Conservation (phyloP, 2,888 invertebrate genomes). For the Pherbina coryleti region DNA sequence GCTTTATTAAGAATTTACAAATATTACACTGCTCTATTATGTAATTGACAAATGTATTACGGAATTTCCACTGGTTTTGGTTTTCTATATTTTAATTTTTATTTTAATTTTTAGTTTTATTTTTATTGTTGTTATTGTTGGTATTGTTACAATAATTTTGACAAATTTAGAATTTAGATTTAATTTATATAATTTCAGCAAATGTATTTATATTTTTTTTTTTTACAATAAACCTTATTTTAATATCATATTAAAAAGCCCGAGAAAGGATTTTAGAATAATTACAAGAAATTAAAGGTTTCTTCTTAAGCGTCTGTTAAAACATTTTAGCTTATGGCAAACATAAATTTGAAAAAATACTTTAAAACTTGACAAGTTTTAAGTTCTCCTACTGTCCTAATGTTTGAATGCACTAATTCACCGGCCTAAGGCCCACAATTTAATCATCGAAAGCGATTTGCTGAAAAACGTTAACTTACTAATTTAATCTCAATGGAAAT, state of each 20-base stretch:
- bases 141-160: slow-evolving; percentile 31
- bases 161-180: slow-evolving; percentile 59
- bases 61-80: slow-evolving; percentile 37
- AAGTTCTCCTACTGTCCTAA: not conserved
- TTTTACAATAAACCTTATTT: slow-evolving; percentile 44
- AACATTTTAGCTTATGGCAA: not conserved
- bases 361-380: not conserved
- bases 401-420: not conserved
- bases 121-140: slow-evolving; percentile 38
- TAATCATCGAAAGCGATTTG: not conserved
- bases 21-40: slow-evolving; percentile 23
- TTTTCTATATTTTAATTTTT: too few species aligned
- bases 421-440: not conserved
- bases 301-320: too few species aligned
- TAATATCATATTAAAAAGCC: not conserved
- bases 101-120: slow-evolving; percentile 41
- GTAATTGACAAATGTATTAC: slow-evolving; percentile 42
- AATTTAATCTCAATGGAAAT: too few species aligned
- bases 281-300: too few species aligned
- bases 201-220: slow-evolving; percentile 28
- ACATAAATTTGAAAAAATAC: not conserved
- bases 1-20: slow-evolving; percentile 17
- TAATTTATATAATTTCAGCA: slow-evolving; percentile 59
- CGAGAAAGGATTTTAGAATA: too few species aligned
- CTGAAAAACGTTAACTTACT: too few species aligned